phyloP scores from a whole-genome alignment of 1,140 invertebrate genomes.

The Pseudomyrmex flavicornis region DNA sequence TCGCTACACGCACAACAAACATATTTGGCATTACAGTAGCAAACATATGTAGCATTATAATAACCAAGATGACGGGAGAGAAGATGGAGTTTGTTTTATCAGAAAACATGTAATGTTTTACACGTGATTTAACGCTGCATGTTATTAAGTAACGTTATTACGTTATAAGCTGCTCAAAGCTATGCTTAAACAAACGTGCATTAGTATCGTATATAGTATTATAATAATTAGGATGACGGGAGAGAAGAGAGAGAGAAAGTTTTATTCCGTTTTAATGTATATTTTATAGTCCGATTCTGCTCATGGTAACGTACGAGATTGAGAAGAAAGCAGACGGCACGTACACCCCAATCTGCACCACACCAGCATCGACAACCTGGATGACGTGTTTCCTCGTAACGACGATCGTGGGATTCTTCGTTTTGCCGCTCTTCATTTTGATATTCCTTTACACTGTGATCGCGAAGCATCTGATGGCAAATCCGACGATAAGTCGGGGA shows the following conservation, averaged over 20 bases:
- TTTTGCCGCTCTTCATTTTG: conserved; percentile 92
- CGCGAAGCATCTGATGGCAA: conserved; percentile 92
- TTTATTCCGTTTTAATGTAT: conserved; percentile 78
- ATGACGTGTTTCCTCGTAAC: conserved; percentile 91
- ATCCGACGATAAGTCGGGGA: conserved; percentile 89
- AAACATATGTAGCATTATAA: no score
- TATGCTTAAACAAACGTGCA: no score
- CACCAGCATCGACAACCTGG: conserved; percentile 89
- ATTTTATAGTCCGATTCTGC: conserved; percentile 90
- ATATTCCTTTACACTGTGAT: conserved; percentile 94
- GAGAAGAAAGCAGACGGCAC: conserved; percentile 90
- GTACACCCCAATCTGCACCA: conserved; percentile 90
- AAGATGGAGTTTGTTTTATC: no score
- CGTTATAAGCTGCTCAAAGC: no score
- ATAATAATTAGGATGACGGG: no score
- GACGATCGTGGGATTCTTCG: conserved; percentile 93
- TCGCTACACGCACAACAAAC: no score
- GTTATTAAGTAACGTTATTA: no score
- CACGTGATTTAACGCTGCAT: no score
- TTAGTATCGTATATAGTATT: no score
- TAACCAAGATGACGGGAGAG: no score
- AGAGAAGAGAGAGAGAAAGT: background rate
- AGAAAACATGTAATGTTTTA: no score
- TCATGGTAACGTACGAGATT: conserved; percentile 90
- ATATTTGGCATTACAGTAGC: no score